Percentiles rank a stretch among this genome's conserved stretches.
Evolutionary conservation across 2,113 vertebrate genomes (phyloP).

Genomic region (Ptychochromis oligacanthus): DNA sequence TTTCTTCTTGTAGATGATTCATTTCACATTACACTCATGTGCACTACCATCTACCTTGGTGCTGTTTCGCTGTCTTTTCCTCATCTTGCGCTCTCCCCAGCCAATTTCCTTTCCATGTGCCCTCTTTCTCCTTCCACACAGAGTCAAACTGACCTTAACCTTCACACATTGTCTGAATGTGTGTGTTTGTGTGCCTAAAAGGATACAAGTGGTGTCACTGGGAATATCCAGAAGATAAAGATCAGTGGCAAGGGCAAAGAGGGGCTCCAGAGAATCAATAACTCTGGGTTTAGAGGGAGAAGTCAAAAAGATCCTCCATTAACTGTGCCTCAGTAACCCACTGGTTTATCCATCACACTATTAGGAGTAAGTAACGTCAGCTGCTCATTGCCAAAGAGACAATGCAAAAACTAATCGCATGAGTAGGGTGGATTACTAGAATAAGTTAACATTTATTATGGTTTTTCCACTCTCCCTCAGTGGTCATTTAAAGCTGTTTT

Average conservation of each 20-base stretch:
- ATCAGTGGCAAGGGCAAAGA: slow-evolving; percentile 20
- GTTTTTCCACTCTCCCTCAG: not conserved
- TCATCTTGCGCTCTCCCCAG: not conserved
- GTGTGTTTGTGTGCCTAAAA: slow-evolving; percentile 26
- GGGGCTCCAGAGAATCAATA: slow-evolving; percentile 56
- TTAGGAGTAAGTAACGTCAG: slow-evolving; percentile 31
- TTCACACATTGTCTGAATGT: not conserved
- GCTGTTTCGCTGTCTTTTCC: not conserved
- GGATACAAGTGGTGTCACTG: slow-evolving; percentile 20
- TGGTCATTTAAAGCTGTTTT: not conserved
- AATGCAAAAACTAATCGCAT: slow-evolving; percentile 36
- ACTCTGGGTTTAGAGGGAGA: slow-evolving; percentile 41
- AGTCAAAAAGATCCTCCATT: slow-evolving; percentile 38
- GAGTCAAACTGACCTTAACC: slow-evolving; percentile 52
- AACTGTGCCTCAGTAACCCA: slow-evolving; percentile 24
- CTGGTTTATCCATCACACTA: slow-evolving; percentile 46
- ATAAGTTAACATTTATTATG: slow-evolving; percentile 11
- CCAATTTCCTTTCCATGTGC: slow-evolving; percentile 4
- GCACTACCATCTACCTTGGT: not conserved
- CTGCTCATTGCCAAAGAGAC: slow-evolving; percentile 6
- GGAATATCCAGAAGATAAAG: slow-evolving; percentile 32
- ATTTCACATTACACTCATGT: not conserved
- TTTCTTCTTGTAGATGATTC: slow-evolving; percentile 2
- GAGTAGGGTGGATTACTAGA: not conserved
- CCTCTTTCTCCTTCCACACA: not conserved